Percentiles rank a stretch among this genome's conserved stretches.
Evolutionary conservation across 2,888 invertebrate genomes (phyloP).

Genomic region (Drosophila neotestacea): DNA sequence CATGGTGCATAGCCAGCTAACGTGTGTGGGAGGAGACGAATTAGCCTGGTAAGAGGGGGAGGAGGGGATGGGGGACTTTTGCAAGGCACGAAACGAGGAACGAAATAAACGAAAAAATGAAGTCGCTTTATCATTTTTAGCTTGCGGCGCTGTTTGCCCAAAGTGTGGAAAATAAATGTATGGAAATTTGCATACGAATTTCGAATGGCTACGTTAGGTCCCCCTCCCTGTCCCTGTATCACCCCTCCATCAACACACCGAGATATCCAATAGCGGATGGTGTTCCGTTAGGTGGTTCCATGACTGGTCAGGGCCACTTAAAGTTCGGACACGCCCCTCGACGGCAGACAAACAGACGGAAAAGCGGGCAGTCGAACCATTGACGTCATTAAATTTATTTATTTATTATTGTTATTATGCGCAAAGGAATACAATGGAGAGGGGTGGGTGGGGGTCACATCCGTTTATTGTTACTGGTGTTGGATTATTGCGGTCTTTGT

Average conservation of each 20-base stretch:
- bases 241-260: background rate
- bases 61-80: constrained; percentile 2
- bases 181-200: constrained; percentile 80
- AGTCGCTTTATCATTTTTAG: constrained; percentile 81
- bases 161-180: constrained; percentile 81
- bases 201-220: constrained; percentile 62
- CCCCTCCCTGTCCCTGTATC: background rate
- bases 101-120: constrained; percentile 57
- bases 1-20: constrained; percentile 57
- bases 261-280: constrained; percentile 47
- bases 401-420: constrained; percentile 62
- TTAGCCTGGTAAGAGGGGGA: constrained; percentile 12
- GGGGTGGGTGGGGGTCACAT: constrained; percentile 14
- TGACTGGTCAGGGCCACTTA: constrained; percentile 49
- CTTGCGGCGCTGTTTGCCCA: constrained; percentile 74
- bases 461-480: constrained; percentile 59
- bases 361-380: constrained; percentile 23
- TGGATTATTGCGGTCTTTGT: constrained; percentile 81
- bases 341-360: constrained; percentile 6
- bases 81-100: constrained; percentile 52
- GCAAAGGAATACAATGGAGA: constrained; percentile 26
- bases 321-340: constrained; percentile 52
- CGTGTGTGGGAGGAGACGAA: constrained; percentile 37
- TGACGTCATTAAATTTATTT: constrained; percentile 71
- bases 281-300: constrained; percentile 31